Evolutionary conservation across 2,113 vertebrate species (phyloP).

Genomic region (Pleuronectes platessa): DNA sequence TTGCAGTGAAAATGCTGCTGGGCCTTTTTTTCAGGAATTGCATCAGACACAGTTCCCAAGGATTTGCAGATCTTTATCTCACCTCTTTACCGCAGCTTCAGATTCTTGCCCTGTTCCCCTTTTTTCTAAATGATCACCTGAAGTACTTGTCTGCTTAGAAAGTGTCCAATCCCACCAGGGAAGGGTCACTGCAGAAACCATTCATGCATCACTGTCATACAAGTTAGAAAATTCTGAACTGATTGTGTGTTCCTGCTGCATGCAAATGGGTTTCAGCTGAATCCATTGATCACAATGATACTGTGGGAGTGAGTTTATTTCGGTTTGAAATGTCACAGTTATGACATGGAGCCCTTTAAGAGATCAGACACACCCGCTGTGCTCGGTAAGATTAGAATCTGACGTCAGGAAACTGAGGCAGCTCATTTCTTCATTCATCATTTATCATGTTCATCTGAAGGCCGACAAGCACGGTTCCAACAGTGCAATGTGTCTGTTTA

Average conservation of each 20-base stretch:
- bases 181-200: neutral
- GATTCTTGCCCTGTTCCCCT: neutral
- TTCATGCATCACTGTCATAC: neutral
- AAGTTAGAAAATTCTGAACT: neutral
- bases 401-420: neutral
- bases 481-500: neutral
- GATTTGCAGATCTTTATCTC: neutral
- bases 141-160: neutral
- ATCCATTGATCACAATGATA: neutral
- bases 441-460: neutral
- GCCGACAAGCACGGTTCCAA: neutral
- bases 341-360: neutral
- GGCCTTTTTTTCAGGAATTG: neutral
- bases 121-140: neutral
- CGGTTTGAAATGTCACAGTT: slow-evolving; percentile 1
- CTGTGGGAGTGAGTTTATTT: neutral
- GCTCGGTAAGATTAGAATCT: neutral
- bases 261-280: neutral
- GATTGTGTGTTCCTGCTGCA: neutral
- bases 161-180: neutral
- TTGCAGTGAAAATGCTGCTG: too few species aligned
- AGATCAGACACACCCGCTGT: neutral
- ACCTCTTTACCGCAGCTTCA: neutral
- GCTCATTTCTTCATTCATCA: neutral
- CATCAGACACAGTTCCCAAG: neutral